Evolutionary conservation across 2,113 vertebrate species (phyloP).

Genomic region (Dolichotis patagonum): DNA sequence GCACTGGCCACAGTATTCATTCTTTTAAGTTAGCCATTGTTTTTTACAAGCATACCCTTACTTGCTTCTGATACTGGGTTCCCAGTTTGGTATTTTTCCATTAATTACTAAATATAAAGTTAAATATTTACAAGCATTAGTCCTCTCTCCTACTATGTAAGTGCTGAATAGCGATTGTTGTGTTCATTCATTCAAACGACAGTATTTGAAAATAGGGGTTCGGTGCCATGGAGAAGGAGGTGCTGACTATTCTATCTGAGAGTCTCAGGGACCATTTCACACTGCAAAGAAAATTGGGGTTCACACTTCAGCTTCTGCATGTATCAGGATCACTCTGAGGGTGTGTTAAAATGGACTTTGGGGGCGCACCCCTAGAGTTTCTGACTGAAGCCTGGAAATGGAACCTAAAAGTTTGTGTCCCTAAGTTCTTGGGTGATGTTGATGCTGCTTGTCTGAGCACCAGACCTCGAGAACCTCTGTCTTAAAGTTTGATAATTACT

Average conservation of each 20-base stretch:
- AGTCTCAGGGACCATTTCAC: neutral
- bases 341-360: neutral
- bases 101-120: conserved; percentile 51
- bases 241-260: neutral
- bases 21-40: neutral
- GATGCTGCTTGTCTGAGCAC: neutral
- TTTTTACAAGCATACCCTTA: neutral
- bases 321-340: neutral
- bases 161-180: neutral
- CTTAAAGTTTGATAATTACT: neutral
- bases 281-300: neutral
- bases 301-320: neutral
- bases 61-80: neutral
- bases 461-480: conserved; percentile 2
- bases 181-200: neutral
- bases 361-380: neutral
- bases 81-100: conserved; percentile 17
- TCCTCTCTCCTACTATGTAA: neutral
- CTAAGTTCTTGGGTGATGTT: neutral
- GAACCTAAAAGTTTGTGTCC: neutral
- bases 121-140: conserved; percentile 35
- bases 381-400: neutral
- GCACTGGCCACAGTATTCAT: neutral
- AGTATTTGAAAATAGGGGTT: neutral
- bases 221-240: neutral